These are phyloP conservation scores for Hippopotamus amphibius DNA, from an alignment of 2,113 vertebrate species.

Conservation along the genomic window DNA sequence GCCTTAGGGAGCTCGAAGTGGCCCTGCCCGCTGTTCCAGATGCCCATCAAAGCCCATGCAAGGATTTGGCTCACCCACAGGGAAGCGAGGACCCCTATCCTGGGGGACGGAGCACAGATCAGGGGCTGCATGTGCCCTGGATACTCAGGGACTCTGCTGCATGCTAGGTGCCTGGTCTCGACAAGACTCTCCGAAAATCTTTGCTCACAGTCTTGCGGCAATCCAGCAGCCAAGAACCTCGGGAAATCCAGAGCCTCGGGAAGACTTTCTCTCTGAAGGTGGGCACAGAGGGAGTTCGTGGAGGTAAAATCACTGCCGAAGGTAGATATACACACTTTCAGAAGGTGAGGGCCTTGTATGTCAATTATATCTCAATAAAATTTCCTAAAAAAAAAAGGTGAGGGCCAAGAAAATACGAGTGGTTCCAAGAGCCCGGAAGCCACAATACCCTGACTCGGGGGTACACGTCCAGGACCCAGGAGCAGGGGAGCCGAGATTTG, in stretches of 20 bases:
- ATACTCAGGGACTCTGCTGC: not conserved
- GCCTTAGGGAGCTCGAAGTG: not conserved
- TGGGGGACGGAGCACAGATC: rapidly evolving
- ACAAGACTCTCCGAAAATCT: too few species aligned
- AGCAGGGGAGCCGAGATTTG: too few species aligned
- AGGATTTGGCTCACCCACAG: not conserved
- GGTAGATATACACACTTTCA: rapidly evolving
- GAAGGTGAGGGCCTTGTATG: not conserved
- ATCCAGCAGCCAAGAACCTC: not conserved
- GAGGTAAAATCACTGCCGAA: not conserved
- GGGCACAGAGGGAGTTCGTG: rapidly evolving
- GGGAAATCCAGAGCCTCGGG: not conserved
- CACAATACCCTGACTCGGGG: rapidly evolving
- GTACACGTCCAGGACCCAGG: not conserved
- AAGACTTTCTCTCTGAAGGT: not conserved
- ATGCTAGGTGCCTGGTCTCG: not conserved
- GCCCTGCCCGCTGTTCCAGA: not conserved
- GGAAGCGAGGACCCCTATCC: not conserved
- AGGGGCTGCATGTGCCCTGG: not conserved
- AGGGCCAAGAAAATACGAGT: not conserved
- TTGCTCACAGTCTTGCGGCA: rapidly evolving
- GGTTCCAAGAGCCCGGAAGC: not conserved
- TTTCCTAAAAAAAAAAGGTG: not conserved
- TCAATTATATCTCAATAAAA: too few species aligned
- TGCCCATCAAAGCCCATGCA: not conserved